Evolutionary conservation across 2,888 invertebrate genomes (phyloP).

Genomic region (Drosophila mimetica): DNA sequence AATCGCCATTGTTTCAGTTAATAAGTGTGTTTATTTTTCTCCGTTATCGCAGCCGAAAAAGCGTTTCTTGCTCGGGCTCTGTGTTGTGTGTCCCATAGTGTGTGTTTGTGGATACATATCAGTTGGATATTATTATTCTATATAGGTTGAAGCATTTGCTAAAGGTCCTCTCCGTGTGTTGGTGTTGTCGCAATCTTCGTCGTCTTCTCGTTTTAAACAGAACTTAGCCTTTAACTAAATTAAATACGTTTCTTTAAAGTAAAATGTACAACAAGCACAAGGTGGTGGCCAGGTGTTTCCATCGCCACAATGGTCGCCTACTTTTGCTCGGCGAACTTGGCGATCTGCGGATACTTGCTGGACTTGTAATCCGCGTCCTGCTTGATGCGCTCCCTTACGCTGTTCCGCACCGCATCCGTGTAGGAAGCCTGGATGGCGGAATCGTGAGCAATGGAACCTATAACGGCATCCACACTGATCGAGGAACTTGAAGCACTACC

Average conservation of each 20-base stretch:
- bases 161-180: conserved; percentile 31
- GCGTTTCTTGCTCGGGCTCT: conserved; percentile 3
- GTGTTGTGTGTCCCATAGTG: conserved; percentile 11
- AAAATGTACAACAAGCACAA: conserved; percentile 72
- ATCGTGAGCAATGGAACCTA: conserved; percentile 81
- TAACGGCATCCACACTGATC: conserved; percentile 73
- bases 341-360: conserved; percentile 84
- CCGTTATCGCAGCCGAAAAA: conserved; percentile 28
- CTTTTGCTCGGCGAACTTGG: conserved; percentile 83
- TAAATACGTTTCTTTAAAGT: conserved; percentile 70
- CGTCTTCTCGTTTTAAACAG: conserved; percentile 44
- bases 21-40: conserved; percentile 33
- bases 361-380: conserved; percentile 81
- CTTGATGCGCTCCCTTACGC: conserved; percentile 82
- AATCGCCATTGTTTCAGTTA: conserved; percentile 19
- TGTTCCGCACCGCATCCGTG: conserved; percentile 81
- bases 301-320: conserved; percentile 26
- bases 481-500: conserved; percentile 61
- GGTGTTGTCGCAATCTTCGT: conserved; percentile 36
- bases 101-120: conserved; percentile 24
- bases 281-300: conserved; percentile 22
- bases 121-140: conserved; percentile 44
- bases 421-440: conserved; percentile 81
- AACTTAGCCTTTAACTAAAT: conserved; percentile 72
- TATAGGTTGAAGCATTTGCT: conserved; percentile 32